phyloP scores from a whole-genome alignment of 2,113 vertebrate genomes.

The Trichechus manatus region DNA sequence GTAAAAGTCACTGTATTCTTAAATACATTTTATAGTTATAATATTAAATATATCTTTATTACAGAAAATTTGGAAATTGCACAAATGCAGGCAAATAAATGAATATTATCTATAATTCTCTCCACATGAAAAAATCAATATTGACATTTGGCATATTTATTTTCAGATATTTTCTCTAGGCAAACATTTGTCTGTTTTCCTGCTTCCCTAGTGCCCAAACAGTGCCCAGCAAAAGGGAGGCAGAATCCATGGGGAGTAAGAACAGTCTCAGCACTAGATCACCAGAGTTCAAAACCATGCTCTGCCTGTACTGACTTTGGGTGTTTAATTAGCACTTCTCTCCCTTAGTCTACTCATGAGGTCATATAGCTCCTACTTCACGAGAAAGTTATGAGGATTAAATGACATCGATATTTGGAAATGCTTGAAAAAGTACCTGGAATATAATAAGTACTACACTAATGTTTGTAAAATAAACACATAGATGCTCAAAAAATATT shows the following conservation, averaged over 20 bases:
- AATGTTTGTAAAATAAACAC: slow-evolving; percentile 37
- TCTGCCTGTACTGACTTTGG: not conserved
- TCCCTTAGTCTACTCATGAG: not conserved
- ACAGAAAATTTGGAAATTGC: not conserved
- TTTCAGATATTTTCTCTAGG: slow-evolving; percentile 37
- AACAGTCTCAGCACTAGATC: not conserved
- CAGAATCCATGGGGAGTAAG: not conserved
- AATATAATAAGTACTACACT: slow-evolving; percentile 8
- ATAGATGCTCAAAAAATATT: slow-evolving; percentile 17
- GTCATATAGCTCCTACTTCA: not conserved
- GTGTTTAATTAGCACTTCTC: not conserved
- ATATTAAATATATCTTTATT: slow-evolving; percentile 11
- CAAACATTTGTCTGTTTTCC: not conserved
- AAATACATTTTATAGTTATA: not conserved
- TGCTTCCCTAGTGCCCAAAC: not conserved
- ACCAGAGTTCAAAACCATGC: not conserved
- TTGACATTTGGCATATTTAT: not conserved
- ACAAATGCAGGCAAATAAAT: not conserved
- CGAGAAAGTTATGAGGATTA: not conserved
- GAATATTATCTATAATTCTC: not conserved
- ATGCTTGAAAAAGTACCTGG: slow-evolving; percentile 11
- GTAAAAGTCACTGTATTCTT: not conserved
- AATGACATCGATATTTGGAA: slow-evolving; percentile 50
- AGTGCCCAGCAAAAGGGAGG: not conserved
- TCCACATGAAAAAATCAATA: slow-evolving; percentile 7